Conservation (phyloP, 2,888 invertebrate species). For the Nebria brevicollis region DNA sequence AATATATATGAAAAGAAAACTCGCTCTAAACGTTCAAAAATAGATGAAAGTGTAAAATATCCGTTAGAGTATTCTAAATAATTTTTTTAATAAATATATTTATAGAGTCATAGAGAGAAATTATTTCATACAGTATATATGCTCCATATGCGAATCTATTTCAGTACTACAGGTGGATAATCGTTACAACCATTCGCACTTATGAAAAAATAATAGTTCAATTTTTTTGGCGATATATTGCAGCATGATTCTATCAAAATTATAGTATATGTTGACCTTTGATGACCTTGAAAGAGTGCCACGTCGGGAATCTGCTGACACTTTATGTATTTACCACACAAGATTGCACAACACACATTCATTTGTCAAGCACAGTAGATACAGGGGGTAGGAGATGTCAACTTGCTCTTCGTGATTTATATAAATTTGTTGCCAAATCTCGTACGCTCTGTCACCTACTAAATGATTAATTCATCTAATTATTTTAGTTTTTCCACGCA, state of each 20-base stretch:
- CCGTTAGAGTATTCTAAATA: too few species aligned
- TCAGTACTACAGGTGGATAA: too few species aligned
- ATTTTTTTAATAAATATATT: too few species aligned
- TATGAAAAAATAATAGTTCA: too few species aligned
- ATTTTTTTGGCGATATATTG: neutral
- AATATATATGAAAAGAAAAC: too few species aligned
- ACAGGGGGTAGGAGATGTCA: neutral
- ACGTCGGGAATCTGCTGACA: neutral
- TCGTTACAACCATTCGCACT: too few species aligned
- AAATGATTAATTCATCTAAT: conserved; percentile 43
- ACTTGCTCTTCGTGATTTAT: conserved; percentile 31
- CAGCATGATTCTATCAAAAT: neutral
- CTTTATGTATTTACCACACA: neutral
- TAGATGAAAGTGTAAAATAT: too few species aligned
- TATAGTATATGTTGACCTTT: neutral
- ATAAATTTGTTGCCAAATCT: conserved; percentile 35
- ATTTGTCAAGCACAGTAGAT: neutral
- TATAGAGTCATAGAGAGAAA: too few species aligned
- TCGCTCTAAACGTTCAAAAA: too few species aligned
- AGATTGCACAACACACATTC: neutral
- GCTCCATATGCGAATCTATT: too few species aligned
- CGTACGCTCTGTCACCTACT: conserved; percentile 22
- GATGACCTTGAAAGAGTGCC: neutral
- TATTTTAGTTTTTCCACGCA: conserved; percentile 20
- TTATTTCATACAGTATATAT: too few species aligned